Percentiles rank a stretch among this genome's conserved stretches.
Conservation (phyloP, 1,140 invertebrate genomes). For the Cydia pomonella region DNA sequence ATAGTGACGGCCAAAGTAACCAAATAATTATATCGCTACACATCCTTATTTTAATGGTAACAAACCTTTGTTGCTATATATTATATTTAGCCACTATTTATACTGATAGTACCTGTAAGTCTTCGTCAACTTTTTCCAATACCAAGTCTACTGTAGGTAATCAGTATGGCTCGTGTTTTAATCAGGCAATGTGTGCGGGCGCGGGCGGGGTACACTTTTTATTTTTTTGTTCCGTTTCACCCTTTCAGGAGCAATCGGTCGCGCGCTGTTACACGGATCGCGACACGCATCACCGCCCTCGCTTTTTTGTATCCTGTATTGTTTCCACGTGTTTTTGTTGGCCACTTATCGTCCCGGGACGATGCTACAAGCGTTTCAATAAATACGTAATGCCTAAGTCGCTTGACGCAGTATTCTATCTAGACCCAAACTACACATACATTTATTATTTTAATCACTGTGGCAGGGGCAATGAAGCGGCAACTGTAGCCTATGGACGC, state of each 20-base stretch:
- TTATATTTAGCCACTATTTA: too few relatives aligned
- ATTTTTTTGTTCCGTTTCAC: constrained; percentile 59
- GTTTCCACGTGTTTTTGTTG: constrained; percentile 50
- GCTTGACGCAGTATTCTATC: too few relatives aligned
- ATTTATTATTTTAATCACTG: too few relatives aligned
- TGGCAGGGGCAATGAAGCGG: too few relatives aligned
- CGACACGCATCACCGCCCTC: constrained; percentile 59
- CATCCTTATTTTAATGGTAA: too few relatives aligned
- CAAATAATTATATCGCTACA: too few relatives aligned
- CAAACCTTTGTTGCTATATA: too few relatives aligned
- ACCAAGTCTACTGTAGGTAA: background rate
- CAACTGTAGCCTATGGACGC: too few relatives aligned
- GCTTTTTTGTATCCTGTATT: constrained; percentile 45
- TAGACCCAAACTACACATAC: too few relatives aligned
- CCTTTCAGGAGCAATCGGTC: constrained; percentile 71
- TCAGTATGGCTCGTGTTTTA: constrained; percentile 57
- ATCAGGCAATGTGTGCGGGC: constrained; percentile 56
- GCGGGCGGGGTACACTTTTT: constrained; percentile 52
- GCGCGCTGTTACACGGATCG: constrained; percentile 64
- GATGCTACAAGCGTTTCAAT: background rate
- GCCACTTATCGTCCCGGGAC: constrained; percentile 25
- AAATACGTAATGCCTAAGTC: too few relatives aligned
- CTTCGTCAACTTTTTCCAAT: background rate
- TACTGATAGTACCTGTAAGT: background rate
- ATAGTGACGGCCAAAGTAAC: too few relatives aligned